Base-by-base conservation (phyloP, 2,888 invertebrate genomes). In the Stenodema calcarata region DNA sequence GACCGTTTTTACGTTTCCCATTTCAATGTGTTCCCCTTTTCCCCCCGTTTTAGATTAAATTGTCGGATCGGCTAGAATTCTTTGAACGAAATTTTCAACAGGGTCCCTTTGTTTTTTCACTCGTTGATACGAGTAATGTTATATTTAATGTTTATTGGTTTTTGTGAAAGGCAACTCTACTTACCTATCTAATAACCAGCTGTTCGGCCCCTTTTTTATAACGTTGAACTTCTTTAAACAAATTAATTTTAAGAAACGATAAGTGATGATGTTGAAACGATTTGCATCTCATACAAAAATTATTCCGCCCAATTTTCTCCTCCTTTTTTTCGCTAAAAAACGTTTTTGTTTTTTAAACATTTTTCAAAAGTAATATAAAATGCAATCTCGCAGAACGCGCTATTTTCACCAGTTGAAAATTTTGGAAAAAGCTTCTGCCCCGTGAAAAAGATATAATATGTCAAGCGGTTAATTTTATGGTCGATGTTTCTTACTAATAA, bases 361-460 rank as follows among this genome's bases (percentile, higher is more conserved):
- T 50, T 62, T 62, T 62, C 4, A 4, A 4, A 35, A 62, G 4
- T 11, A 62, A 62, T 9, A 23, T 62, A 11, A 62, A n/a, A 18
- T 62, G 62, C 73, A 73, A 73, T 41, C 30, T 27, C 27, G 44
- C 28, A 23, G 41, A 78, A 42, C 18, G 44, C 23, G 78, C 78
- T 78, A 44, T 47, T 80, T 80, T 80, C 80, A n/a, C 80, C 80
- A 80, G 54, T 62, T 80, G 80, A 80, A 80, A 80, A n/a, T 80
- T 47, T 80, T 54, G 50, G 80, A 54, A 28, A 44, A 80, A 80
- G 80, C 78, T 78, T 78, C 47, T 78, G 78, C 78, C 78, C 41
- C 44, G 6, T 18, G 18, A 62, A 62, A 18, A 62, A 62, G 62
- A 62, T 11, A 62, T 3, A 16, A 50, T 62, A 23, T 23, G 54